Conservation (phyloP, 2,797 vertebrate species). For the Loris lydekkerianus region DNA sequence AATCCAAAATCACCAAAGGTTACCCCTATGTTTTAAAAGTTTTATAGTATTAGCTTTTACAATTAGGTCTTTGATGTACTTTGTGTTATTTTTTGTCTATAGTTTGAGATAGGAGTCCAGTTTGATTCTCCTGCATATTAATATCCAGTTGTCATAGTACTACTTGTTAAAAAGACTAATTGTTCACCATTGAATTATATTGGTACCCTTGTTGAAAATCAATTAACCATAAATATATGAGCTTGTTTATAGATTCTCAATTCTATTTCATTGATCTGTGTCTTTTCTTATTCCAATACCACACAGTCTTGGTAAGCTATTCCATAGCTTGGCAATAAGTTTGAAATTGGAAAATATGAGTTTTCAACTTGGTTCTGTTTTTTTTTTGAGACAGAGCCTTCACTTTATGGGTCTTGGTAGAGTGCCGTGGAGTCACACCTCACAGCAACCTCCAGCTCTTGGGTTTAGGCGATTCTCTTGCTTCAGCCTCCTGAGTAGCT, state of each 20-base stretch:
- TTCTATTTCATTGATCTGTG: not conserved
- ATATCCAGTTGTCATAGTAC: not conserved
- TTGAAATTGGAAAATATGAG: not conserved
- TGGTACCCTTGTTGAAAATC: not conserved
- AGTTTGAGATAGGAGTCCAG: not conserved
- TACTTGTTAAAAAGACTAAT: not conserved
- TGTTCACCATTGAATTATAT: not conserved
- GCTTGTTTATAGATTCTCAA: not conserved
- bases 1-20: not conserved
- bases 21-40: not conserved
- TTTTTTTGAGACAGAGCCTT: no score
- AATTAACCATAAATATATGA: not conserved
- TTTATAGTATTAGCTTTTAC: not conserved
- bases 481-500: no score
- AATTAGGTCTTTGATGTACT: not conserved
- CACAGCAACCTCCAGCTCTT: no score
- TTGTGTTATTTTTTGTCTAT: not conserved
- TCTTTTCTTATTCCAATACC: not conserved
- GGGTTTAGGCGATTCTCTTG: no score
- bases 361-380: not conserved
- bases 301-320: not conserved
- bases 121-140: not conserved
- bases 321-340: not conserved
- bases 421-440: no score
- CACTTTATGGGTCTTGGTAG: no score